Evolutionary conservation across 2,113 vertebrate species (phyloP), one percentile per base, ranked within the genome.

Genomic region (Agelaius phoeniceus): DNA sequence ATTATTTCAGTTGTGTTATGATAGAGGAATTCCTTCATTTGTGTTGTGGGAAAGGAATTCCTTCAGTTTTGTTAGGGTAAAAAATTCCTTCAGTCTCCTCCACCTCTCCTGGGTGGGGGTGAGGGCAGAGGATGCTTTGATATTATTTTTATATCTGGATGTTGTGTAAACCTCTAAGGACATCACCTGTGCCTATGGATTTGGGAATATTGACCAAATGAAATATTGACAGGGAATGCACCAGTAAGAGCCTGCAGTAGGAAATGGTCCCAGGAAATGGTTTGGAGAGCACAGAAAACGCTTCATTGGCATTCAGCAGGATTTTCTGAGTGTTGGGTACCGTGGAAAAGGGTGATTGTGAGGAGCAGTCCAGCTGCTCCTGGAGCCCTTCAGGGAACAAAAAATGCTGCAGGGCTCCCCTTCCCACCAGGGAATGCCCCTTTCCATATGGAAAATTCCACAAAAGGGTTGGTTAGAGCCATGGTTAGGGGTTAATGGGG

Each of bases 41-140:
- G 7, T 19, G 30, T 12, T 55, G 13, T 31, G 15, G 17, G 3
- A 20, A 54, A 54, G 27, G 18, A 20, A 73, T 72, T 91, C 49
- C 58, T 57, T 87, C n/a, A 11, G 7, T 13, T 69, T 7, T 39
- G 3, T 30, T 51, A 1, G 11, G 8, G 11, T 17, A 22, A 63
- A 28, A 66, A 21, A 65, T 78, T 82, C 49, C 48, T 57, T 83
- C 24, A 9, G 3, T 17, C 71, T 85, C 8, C 23, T 35, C 35
- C 5, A 0, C 11, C 20, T 1, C 19, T 8, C 30, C 55, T 8
- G 22, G 26, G n/a, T n/a, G n/a, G 41, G 18, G 14, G 0, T 8
- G 13, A 0, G 11, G 69, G 41, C 46, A 44, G 43, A 54, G 52
- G 78, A 6, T 39, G 31, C 5, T 82, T 46, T 41, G 31, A 48